Base-by-base conservation (phyloP, 2,888 invertebrate genomes). In the Minunthozetes semirufus region DNA sequence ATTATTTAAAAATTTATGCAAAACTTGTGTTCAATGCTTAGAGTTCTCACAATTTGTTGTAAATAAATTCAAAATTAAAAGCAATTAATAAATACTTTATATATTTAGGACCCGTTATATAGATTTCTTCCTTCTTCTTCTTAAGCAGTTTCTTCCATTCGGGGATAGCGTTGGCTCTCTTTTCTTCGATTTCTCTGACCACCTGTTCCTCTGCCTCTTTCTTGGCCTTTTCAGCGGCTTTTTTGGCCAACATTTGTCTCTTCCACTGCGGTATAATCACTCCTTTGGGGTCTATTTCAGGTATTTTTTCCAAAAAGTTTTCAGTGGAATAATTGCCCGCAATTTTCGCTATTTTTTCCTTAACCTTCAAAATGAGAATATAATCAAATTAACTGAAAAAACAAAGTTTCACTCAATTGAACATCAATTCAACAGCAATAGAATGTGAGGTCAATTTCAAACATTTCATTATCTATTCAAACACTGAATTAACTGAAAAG, bases 181-280 rank as follows among this genome's bases (percentile, higher is more conserved):
- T 80, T 72, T 82, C 82, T 73, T 81, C 80, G 29, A 81, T 81
- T 71, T 82, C 79, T 42, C 76, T 75, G 76, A 78, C 63, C 17
- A 78, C 71, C 81, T 92, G 89, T 82, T 92, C 92, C 83, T 94
- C 94, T 80, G 93, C 86, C 81, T 96, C 94, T 81, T 91, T 91
- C 79, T 91, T 88, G 13, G 95, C 94, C 79, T 92, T 90, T 83
- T 96, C 95, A 0, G 96, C 95, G 0, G 94, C 92, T 82, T 95
- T 92, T 81, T 93, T 89, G 1, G 96, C 96, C 83, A 95, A 83
- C 92, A 96, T 94, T 84, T 95, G 94, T 15, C 94, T 86, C 82
- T 95, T 95, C 96, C 96, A 96, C 29, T 90, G 90, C 17, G 96
- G 96, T 80, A 96, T 93, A 59, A 89, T 86, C 81, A 92, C 92